Percentiles rank a stretch among this genome's conserved stretches.
These are phyloP conservation scores for Craseonycteris thonglongyai DNA, from an alignment of 2,113 vertebrate species.

Conservation along the genomic window DNA sequence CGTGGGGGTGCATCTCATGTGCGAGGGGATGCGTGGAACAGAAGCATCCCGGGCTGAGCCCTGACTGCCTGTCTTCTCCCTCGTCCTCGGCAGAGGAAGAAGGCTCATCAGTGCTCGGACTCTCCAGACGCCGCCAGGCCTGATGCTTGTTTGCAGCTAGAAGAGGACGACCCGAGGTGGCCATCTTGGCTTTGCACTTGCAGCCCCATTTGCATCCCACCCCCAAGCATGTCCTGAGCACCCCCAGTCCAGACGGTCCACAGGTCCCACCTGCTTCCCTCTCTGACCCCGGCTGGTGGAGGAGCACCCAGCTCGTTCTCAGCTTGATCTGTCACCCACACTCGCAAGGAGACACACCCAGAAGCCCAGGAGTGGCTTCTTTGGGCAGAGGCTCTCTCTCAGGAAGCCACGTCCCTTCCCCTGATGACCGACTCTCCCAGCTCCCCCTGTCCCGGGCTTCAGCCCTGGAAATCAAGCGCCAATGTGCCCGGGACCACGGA, in stretches of 20 bases:
- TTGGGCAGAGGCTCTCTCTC: background rate
- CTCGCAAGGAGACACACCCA: background rate
- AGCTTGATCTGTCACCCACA: background rate
- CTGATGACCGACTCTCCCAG: fast-evolving
- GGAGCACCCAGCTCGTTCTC: too few relatives aligned
- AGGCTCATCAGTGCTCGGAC: fast-evolving
- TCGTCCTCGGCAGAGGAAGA: background rate
- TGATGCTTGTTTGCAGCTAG: background rate
- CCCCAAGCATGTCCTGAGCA: background rate
- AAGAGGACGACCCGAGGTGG: too few relatives aligned
- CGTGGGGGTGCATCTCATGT: background rate
- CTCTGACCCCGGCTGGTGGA: background rate
- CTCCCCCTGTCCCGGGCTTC: background rate
- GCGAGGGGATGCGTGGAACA: background rate
- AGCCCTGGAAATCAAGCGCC: background rate
- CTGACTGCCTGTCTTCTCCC: background rate
- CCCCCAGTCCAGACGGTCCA: background rate
- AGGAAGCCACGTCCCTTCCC: background rate
- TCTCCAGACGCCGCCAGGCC: too few relatives aligned
- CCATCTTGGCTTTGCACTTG: background rate
- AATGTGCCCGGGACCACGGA: background rate
- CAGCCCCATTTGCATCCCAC: fast-evolving
- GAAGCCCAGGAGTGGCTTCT: fast-evolving
- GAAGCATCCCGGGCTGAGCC: background rate
- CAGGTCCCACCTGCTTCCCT: fast-evolving